Evolutionary conservation across 2,797 vertebrate species (phyloP), one percentile per base, ranked within the genome.

Genomic region (Acanthornis magna): DNA sequence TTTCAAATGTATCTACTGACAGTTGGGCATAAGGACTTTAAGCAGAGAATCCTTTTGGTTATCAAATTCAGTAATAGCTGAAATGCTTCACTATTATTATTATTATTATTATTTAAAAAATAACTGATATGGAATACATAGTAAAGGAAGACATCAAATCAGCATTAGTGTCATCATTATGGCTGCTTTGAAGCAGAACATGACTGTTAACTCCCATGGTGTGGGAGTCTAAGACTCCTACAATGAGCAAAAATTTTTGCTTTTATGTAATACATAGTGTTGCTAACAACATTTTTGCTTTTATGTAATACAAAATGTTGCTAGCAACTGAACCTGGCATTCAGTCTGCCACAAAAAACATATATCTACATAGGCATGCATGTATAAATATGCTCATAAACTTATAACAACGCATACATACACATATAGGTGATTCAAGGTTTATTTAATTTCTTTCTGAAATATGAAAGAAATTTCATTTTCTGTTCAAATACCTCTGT

Each of bases 151-250:
- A 53, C 38, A 66, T 70, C 2, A 3, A 67, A 84, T 84, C 92
- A 86, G 22, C 66, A 40, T 81, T 84, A 66, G 16, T 71, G 63
- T 67, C 55, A 75, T 70, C 82, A 73, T 88, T 84, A 63, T 79
- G 73, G 63, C 51, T 88, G 42, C 85, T 89, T 87, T 78, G 66
- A 93, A 95, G 70, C 38, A 38, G 38, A 38, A 38, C 38, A 38
- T 38, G 38, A 38, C 58, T 84, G 27, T 78, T 92, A 86, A n/a
- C 45, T 92, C 51, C 60, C 19, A 5, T 88, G 60, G 17, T 94
- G 95, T 93, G 60, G 95, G 95, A 92, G 89, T 93, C 72, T 82
- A 36, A 93, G 73, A 91, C 93, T 95, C 95, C 92, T 95, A 96
- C 95, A 92, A 75, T 81, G 91, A 93, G 90, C 83, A 93, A 81